Evolutionary conservation across 2,113 vertebrate genomes (phyloP).

Genomic region (Phodopus roborovskii): DNA sequence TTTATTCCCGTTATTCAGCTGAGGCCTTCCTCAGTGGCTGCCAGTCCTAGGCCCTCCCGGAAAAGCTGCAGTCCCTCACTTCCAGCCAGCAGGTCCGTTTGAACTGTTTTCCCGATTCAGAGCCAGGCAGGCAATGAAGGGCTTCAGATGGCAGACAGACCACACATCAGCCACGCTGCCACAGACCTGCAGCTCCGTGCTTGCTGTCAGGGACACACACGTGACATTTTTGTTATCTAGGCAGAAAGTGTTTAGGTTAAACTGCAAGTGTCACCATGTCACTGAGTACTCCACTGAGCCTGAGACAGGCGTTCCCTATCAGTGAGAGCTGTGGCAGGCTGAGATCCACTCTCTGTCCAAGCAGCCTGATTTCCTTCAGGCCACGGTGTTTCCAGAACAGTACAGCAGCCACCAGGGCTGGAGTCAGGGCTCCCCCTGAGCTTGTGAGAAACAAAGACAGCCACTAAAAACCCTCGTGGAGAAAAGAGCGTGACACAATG

Average conservation of each 20-base stretch:
- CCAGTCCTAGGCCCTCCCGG: not conserved
- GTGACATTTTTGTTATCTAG: slow-evolving; percentile 73
- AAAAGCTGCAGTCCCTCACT: not conserved
- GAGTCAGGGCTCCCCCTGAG: slow-evolving; percentile 33
- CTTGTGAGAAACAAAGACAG: slow-evolving; percentile 73
- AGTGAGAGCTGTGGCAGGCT: slow-evolving; percentile 37
- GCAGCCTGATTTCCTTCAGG: slow-evolving; percentile 54
- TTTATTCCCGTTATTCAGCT: not conserved
- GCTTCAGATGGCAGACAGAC: slow-evolving; percentile 62
- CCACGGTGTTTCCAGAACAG: slow-evolving; percentile 36
- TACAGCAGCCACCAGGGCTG: slow-evolving; percentile 43
- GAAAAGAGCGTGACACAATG: slow-evolving; percentile 25
- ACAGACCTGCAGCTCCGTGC: not conserved
- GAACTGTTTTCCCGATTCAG: not conserved
- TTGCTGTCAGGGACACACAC: slow-evolving; percentile 59
- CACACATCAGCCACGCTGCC: fast-evolving
- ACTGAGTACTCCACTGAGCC: slow-evolving; percentile 65
- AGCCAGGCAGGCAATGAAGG: not conserved
- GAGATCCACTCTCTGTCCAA: slow-evolving; percentile 57
- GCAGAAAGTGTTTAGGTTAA: slow-evolving; percentile 79
- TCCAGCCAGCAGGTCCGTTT: slow-evolving; percentile 59
- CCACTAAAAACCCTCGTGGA: slow-evolving; percentile 55
- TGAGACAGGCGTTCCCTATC: slow-evolving; percentile 41
- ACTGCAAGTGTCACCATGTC: slow-evolving; percentile 63
- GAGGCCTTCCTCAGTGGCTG: not conserved